Evolutionary conservation across 2,797 vertebrate species (phyloP), one percentile per base, ranked within the genome.

Genomic region (Gastrophryne carolinensis): DNA sequence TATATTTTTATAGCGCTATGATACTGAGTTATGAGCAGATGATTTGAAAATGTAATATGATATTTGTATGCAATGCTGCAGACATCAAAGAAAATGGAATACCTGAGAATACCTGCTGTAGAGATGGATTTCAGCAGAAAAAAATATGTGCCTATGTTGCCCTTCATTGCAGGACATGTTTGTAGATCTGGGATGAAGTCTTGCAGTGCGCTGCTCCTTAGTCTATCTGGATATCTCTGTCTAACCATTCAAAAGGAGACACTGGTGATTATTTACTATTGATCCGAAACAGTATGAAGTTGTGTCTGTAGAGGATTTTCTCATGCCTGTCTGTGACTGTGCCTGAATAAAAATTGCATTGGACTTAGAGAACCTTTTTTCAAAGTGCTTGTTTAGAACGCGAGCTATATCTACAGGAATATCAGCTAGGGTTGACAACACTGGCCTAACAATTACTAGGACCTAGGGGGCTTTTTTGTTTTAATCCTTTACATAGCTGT

Each of bases 251-350:
- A 53, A 73, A 77, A 23, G 63, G 47, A n/a, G 68, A 72, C 24
- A 67, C 67, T 73, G 47, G 63, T 29, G 30, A 56, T 72, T 37
- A 76, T 62, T 72, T 80, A 68, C 32, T 77, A 65, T 80, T 53
- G 74, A 80, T 74, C 54, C 47, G 34, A 44, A 74, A 23, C 15
- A 7, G 26, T 66, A 72, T 39, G 54, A 47, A 72, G 56, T 54
- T 60, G 35, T 69, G 58, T 70, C 56, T 63, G 39, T 27, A 53
- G 54, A 73, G 70, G 49, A 44, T 72, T 71, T 60, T 12, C 23
- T 69, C 12, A 52, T 13, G 44, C 32, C 29, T 7, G 54, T 35
- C 34, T 39, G 73, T 53, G 44, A 50, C 47, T 30, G 64, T 30
- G 60, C 44, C 27, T 39, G 73, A 68, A 75, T 75, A 61, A 68